Percentiles rank a stretch among this genome's conserved stretches.
Evolutionary conservation across 2,113 vertebrate genomes (phyloP).

Genomic region (Lampris incognitus): DNA sequence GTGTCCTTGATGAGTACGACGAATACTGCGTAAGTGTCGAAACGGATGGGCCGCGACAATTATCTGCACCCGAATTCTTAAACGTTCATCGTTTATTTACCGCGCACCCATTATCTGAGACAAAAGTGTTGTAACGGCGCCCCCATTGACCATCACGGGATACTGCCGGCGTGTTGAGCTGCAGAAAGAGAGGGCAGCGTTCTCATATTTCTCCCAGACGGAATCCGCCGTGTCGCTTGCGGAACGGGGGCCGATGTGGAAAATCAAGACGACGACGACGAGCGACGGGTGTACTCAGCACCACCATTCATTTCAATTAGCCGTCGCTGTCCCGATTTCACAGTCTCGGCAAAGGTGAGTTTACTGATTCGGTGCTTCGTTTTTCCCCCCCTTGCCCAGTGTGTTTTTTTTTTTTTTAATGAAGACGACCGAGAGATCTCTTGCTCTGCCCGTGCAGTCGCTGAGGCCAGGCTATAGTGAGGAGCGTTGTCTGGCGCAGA

Average conservation of each 20-base stretch:
- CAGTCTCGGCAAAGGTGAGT: constrained; percentile 66
- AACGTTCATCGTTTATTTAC: too few relatives aligned
- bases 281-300: constrained; percentile 34
- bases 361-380: constrained; percentile 33
- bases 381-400: not conserved
- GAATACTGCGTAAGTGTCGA: too few relatives aligned
- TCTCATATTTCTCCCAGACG: constrained; percentile 77
- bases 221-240: constrained; percentile 64
- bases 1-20: too few relatives aligned
- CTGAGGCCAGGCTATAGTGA: constrained; percentile 62
- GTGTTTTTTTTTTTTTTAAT: constrained; percentile 48
- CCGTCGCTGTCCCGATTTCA: not conserved
- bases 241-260: constrained; percentile 63
- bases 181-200: constrained; percentile 70
- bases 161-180: constrained; percentile 58
- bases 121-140: constrained; percentile 50
- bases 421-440: constrained; percentile 30
- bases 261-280: constrained; percentile 57
- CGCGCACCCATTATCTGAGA: constrained; percentile 26
- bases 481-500: constrained; percentile 67
- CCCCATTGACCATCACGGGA: constrained; percentile 72
- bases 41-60: not conserved
- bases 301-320: not conserved
- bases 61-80: not conserved
- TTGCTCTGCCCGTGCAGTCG: constrained; percentile 24